Conservation (phyloP, 92 coral and sea anemone species). For the Epizoanthus stellaris region DNA sequence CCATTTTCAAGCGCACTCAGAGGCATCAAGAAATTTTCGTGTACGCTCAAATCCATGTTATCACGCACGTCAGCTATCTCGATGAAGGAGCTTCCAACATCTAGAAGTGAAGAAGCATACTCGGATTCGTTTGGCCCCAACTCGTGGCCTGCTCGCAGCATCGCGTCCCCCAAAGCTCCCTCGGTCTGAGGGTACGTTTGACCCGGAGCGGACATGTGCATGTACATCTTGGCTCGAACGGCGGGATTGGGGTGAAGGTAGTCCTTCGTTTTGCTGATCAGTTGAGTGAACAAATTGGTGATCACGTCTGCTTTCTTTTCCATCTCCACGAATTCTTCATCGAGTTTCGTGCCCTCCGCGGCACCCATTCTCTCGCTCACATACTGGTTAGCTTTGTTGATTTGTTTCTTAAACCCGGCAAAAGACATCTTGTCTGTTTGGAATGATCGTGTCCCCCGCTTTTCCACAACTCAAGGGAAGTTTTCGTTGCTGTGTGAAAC, state of each 20-base stretch:
- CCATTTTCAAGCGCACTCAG: constrained; percentile 71
- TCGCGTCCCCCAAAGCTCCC: constrained; percentile 80
- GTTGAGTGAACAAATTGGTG: constrained; percentile 69
- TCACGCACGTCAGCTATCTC: constrained; percentile 80
- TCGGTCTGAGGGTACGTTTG: constrained; percentile 78
- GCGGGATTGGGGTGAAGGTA: constrained; percentile 84
- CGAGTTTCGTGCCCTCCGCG: constrained; percentile 91
- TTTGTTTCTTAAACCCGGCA: constrained; percentile 90
- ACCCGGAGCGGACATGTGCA: constrained; percentile 77
- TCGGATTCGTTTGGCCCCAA: constrained; percentile 74
- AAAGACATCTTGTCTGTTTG: constrained; percentile 70
- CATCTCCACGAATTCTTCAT: constrained; percentile 77
- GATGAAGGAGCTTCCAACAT: constrained; percentile 79
- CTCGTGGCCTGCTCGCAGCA: constrained; percentile 88
- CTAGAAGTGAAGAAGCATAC: constrained; percentile 85
- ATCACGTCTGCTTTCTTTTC: constrained; percentile 84
- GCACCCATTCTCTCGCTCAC: constrained; percentile 95
- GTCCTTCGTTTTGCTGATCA: constrained; percentile 82
- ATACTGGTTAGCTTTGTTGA: constrained; percentile 91
- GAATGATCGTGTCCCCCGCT: background rate
- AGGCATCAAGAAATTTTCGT: constrained; percentile 76
- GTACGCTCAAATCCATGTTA: constrained; percentile 72
- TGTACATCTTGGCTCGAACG: constrained; percentile 80
- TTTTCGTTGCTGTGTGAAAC: background rate
- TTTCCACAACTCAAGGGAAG: background rate